Evolutionary conservation across 2,113 vertebrate genomes (phyloP).

Genomic region (Alethe diademata): DNA sequence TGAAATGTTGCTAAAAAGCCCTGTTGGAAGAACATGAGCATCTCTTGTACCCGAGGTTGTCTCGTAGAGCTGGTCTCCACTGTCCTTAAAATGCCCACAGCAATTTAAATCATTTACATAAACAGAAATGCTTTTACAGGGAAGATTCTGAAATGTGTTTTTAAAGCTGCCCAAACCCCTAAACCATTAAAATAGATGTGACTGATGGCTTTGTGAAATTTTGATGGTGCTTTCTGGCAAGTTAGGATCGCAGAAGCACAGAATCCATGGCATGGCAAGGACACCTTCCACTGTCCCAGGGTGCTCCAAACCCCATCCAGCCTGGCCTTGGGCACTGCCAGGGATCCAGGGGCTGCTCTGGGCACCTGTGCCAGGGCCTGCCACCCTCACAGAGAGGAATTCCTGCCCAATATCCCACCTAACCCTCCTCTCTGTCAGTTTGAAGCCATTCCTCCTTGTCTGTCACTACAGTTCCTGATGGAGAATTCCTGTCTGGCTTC

Average conservation of each 20-base stretch:
- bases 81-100: conserved; percentile 45
- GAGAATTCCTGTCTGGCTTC: background rate
- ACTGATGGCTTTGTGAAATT: conserved; percentile 28
- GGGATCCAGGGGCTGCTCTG: background rate
- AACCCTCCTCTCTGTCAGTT: background rate
- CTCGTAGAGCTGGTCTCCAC: conserved; percentile 5
- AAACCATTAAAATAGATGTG: conserved; percentile 39
- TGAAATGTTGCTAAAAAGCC: conserved; percentile 32
- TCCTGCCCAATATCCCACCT: rapidly evolving
- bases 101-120: conserved; percentile 64
- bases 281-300: background rate
- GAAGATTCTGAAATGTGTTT: conserved; percentile 26
- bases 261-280: background rate
- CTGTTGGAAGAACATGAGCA: background rate
- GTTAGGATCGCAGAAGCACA: background rate
- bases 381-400: background rate
- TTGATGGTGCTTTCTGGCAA: conserved; percentile 13
- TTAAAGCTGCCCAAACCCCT: conserved; percentile 32
- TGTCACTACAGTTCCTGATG: background rate
- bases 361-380: background rate
- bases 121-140: conserved; percentile 46
- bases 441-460: background rate
- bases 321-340: background rate
- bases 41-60: background rate
- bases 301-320: rapidly evolving